Base-by-base conservation (phyloP, 1,140 invertebrate species). In the Campoletis sonorensis region DNA sequence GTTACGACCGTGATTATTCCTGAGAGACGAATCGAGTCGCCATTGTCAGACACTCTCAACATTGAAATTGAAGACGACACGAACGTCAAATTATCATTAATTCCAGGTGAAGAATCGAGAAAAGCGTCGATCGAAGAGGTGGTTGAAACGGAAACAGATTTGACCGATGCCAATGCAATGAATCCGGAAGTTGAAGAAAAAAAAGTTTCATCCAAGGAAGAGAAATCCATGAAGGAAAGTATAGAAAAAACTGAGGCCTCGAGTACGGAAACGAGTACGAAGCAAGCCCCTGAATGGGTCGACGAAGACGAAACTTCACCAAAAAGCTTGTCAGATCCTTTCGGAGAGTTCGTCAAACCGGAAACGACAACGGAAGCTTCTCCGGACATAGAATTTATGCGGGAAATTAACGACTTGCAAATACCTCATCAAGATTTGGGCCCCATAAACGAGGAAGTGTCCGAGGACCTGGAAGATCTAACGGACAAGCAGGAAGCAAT, bases 1-100 rank as follows among this genome's bases (percentile, higher is more conserved):
- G 88, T 92, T 0, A 91, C 89, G 5, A 92, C 91, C 0, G 90
- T 92, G 0, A 89, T 92, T 67, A 90, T 92, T 37, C 90, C 91
- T 0, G 88, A 90, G 0, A 86, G 84, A 45, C 58, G 61, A 15
- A 13, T 23, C 1, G 2, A 81, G 2, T 82, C 84, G 0, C 83
- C 86, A 7, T 70, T 83, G 10, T 85, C 82, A 0, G 83, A 87
- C 10, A 80, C 18, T 27, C 21, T 88, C 23, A 70, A 85, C 54
- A 82, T 85, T 0, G 83, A 84, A 71, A n/a, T 85, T 5, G 84
- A 85, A 10, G 76, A 87, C 68, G 79, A 70, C 0, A 13, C 61
- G 16, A 21, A 81, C 8, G 72, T 18, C 3, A 15, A 33, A 30
- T 72, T 79, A 7, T 79, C 73, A 30, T 79, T 78, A 5, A 5